Base-by-base conservation (phyloP, 2,797 vertebrate species). In the Cirrhinus molitorella region DNA sequence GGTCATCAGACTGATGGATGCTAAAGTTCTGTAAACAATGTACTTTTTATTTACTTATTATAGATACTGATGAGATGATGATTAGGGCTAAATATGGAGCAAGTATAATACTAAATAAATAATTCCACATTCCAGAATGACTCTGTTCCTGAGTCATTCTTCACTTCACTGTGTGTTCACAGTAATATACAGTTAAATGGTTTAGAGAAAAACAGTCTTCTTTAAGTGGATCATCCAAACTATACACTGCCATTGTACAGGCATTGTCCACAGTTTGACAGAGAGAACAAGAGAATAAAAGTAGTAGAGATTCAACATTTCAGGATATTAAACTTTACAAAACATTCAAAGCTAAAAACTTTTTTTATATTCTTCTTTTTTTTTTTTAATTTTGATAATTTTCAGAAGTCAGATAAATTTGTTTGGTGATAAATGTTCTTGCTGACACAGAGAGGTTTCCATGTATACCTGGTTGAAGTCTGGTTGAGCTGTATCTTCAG, bases 401-500 rank as follows among this genome's bases (percentile, higher is more conserved):
- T 7, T 61, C 25, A 43, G 40, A 5, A 40, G 12, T 45, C 3
- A 17, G 14, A 59, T 11, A 6, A 28, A 45, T 19, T 6, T 7
- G n/a, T 25, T 76, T 43, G 23, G 14, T 13, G 3, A 7, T 28
- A 77, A 77, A 70, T 43, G 9, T 43, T 70, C 67, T 45, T 45
- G 21, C 31, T 40, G 65, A 71, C 8, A 71, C 43, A 49, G n/a
- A 79, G n/a, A 45, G 17, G 51, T 59, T 51, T 37, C 12, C 8
- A 51, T n/a, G n/a, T n/a, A n/a, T 80, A 88, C 85, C 71, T 83
- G 82, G 51, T 68, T 77, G 45, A 25, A 34, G 55, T 47, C 37
- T 79, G 70, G 3, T 71, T 70, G 72, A 59, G n/a, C 40, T 76
- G 31, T 49, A 28, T 73, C 70, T 84, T 40, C 61, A 55, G 19